These are phyloP conservation scores for Galleria mellonella DNA, from an alignment of 1,140 invertebrate species.

Conservation along the genomic window DNA sequence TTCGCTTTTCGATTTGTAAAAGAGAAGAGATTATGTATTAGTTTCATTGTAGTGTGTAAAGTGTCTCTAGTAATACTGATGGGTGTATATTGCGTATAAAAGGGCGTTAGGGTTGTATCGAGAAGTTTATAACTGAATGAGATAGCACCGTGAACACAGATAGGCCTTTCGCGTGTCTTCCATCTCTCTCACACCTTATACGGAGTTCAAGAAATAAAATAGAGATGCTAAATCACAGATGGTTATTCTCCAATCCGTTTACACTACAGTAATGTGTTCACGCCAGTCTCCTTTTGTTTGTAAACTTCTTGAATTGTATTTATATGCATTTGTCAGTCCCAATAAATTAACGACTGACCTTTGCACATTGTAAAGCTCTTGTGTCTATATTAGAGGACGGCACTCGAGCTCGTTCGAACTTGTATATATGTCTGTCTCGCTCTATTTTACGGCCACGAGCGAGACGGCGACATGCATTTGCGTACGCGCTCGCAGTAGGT, in stretches of 20 bases:
- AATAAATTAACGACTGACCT: neutral
- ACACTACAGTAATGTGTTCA: too few species aligned
- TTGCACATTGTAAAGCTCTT: neutral
- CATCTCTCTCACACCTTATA: too few species aligned
- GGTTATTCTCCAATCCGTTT: too few species aligned
- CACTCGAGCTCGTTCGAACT: neutral
- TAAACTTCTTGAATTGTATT: neutral
- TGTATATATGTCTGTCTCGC: neutral
- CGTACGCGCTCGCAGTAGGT: constrained; percentile 18
- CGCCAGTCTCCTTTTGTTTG: too few species aligned
- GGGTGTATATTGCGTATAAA: constrained; percentile 8
- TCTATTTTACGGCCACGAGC: neutral
- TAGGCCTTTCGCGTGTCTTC: too few species aligned
- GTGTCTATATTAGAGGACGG: constrained; percentile 1
- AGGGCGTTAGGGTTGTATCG: constrained; percentile 14
- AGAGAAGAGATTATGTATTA: constrained; percentile 18
- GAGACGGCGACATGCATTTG: neutral
- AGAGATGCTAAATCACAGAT: too few species aligned
- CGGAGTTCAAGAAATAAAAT: too few species aligned
- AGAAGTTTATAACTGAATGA: too few species aligned
- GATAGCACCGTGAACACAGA: too few species aligned
- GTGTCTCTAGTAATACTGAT: constrained; percentile 14
- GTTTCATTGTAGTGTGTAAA: constrained; percentile 14
- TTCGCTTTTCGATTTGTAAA: constrained; percentile 18
- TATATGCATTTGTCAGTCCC: neutral